Conservation (phyloP, 2,888 invertebrate genomes). For the Tetragonula carbonaria region DNA sequence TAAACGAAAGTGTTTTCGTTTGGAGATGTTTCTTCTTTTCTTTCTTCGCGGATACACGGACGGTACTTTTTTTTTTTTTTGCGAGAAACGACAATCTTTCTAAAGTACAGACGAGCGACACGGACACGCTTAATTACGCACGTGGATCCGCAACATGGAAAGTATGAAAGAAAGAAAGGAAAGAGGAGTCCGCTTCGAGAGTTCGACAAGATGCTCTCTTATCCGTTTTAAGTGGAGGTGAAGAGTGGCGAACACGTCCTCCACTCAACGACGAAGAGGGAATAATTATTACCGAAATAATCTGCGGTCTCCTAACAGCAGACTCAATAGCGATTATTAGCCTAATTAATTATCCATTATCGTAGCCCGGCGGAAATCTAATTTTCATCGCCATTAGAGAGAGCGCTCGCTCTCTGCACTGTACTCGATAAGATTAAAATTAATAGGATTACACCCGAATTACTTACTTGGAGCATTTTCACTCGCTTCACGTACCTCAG, state of each 20-base stretch:
- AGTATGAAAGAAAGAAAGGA: neutral
- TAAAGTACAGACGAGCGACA: neutral
- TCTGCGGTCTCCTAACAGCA: slow-evolving; percentile 39
- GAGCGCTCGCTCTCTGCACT: slow-evolving; percentile 5
- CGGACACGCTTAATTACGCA: neutral
- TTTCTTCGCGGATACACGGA: too few species aligned
- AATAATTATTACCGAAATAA: slow-evolving; percentile 58
- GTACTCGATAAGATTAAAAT: slow-evolving; percentile 43
- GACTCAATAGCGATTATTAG: slow-evolving; percentile 37
- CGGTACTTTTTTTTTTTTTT: neutral
- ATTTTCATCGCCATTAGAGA: slow-evolving; percentile 36
- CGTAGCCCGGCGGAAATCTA: slow-evolving; percentile 44
- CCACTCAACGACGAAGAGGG: slow-evolving; percentile 23
- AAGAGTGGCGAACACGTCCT: slow-evolving; percentile 4
- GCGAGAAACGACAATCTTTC: neutral
- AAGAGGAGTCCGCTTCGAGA: neutral
- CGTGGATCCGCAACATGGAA: neutral
- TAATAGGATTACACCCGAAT: slow-evolving; percentile 38
- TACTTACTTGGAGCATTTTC: slow-evolving; percentile 29
- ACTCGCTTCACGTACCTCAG: neutral
- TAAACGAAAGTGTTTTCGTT: too few species aligned
- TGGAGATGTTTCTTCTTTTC: too few species aligned
- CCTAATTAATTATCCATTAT: slow-evolving; percentile 54
- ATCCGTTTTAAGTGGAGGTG: slow-evolving; percentile 7
- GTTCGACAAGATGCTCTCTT: slow-evolving; percentile 1